Conservation (phyloP, 1,140 invertebrate genomes). For the Zaprionus kolodkinae region DNA sequence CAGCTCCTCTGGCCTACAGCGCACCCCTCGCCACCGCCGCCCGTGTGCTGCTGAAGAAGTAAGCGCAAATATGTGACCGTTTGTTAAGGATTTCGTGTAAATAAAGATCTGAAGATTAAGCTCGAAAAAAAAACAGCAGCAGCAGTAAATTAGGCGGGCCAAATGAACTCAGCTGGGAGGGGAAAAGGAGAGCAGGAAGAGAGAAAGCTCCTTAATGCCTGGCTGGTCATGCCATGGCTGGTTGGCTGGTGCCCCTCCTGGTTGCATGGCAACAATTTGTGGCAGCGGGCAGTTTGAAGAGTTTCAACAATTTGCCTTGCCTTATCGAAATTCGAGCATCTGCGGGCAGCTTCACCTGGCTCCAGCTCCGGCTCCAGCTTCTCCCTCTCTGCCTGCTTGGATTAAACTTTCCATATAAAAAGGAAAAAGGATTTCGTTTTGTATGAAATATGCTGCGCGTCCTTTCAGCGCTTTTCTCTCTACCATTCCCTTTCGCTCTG, state of each 20-base stretch:
- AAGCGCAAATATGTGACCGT: slow-evolving; percentile 24
- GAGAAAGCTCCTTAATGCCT: slow-evolving; percentile 23
- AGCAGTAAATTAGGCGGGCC: slow-evolving; percentile 32
- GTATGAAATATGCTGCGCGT: slow-evolving; percentile 79
- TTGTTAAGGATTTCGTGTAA: slow-evolving; percentile 58
- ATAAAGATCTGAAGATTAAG: slow-evolving; percentile 60
- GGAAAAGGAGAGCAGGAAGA: background rate
- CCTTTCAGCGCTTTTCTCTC: slow-evolving; percentile 65
- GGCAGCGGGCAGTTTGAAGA: slow-evolving; percentile 30
- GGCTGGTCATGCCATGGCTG: slow-evolving; percentile 1
- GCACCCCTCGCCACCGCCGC: slow-evolving; percentile 67
- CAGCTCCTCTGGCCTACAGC: slow-evolving; percentile 48
- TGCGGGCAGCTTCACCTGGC: slow-evolving; percentile 37
- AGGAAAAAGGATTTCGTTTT: slow-evolving; percentile 77
- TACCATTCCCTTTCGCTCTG: background rate
- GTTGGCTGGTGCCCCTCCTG: background rate
- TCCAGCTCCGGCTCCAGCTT: background rate
- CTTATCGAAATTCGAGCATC: slow-evolving; percentile 70
- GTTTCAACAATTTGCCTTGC: slow-evolving; percentile 25
- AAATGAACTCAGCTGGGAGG: slow-evolving; percentile 38
- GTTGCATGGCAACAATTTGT: slow-evolving; percentile 63
- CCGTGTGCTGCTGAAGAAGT: slow-evolving; percentile 71
- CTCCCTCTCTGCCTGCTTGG: slow-evolving; percentile 42
- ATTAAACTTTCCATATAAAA: slow-evolving; percentile 80
- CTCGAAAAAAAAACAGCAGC: slow-evolving; percentile 11